phyloP scores from a whole-genome alignment of 2,797 vertebrate genomes.

The Carapus acus region DNA sequence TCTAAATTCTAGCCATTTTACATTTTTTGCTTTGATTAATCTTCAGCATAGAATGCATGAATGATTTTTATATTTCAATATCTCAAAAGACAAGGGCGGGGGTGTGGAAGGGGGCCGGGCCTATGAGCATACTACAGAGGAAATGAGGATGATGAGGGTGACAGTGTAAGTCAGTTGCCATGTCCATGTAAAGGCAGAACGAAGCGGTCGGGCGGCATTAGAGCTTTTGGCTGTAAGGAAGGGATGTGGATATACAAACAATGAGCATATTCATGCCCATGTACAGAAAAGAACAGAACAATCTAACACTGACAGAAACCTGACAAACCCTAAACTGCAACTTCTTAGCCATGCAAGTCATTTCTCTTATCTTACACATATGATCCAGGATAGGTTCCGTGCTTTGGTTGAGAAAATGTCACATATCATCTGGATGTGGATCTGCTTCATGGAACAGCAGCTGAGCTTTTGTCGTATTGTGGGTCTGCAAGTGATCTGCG shows the following conservation, averaged over 20 bases:
- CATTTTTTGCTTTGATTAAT: constrained; percentile 72
- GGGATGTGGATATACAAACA: constrained; percentile 99
- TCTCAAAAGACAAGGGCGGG: constrained; percentile 82
- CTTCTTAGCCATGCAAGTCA: constrained; percentile 98
- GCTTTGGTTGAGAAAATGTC: constrained; percentile 46
- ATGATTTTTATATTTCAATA: constrained; percentile 87
- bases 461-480: no score
- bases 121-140: constrained; percentile 96
- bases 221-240: constrained; percentile 99
- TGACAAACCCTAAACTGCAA: constrained; percentile 99
- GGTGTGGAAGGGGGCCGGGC: constrained; percentile 70
- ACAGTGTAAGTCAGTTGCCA: constrained; percentile 99
- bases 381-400: constrained; percentile 45
- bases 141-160: constrained; percentile 91
- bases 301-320: constrained; percentile 97
- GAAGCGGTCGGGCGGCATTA: constrained; percentile 99
- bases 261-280: constrained; percentile 99
- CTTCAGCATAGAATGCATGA: constrained; percentile 83
- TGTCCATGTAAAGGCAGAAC: constrained; percentile 99
- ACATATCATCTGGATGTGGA: constrained; percentile 73
- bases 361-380: constrained; percentile 58
- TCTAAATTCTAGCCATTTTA: constrained; percentile 78
- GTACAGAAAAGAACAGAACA: constrained; percentile 93
- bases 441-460: constrained; percentile 78
- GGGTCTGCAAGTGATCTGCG: neutral